A percentile compares a stretch with the other conserved stretches of the same genome.
Conservation (phyloP, 1,140 invertebrate genomes). For the Scylla paramamosain region DNA sequence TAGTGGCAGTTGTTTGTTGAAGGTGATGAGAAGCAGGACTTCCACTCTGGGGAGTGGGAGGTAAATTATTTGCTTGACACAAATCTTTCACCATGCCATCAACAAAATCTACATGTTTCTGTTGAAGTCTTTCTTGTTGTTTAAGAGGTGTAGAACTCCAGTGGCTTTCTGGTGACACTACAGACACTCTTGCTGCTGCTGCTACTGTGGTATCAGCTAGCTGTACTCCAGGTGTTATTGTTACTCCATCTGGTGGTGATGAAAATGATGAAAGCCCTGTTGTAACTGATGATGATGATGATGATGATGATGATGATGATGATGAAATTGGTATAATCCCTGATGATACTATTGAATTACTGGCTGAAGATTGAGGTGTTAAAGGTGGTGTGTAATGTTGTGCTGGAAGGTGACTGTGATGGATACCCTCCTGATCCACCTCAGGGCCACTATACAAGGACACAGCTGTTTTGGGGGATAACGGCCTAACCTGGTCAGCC, state of each 20-base stretch:
- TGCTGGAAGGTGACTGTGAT: background rate
- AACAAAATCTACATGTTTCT: background rate
- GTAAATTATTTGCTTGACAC: background rate
- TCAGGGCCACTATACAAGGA: background rate
- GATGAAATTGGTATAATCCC: too few species aligned
- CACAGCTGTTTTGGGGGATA: conserved; percentile 46
- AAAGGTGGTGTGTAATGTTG: background rate
- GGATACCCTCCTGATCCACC: background rate
- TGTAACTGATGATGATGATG: background rate
- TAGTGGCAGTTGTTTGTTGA: background rate
- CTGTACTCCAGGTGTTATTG: background rate
- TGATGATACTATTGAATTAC: background rate
- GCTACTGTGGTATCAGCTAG: background rate
- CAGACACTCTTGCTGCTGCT: background rate
- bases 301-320: too few species aligned
- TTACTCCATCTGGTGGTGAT: background rate
- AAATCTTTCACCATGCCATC: background rate
- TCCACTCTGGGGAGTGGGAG: background rate
- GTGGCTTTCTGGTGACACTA: too few species aligned
- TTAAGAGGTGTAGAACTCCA: background rate
- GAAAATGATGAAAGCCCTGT: background rate
- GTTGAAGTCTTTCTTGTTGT: background rate
- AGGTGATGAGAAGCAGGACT: background rate
- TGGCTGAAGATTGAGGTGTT: background rate
- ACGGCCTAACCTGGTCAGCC: conserved; percentile 34